These are phyloP conservation scores for Chionis minor DNA, from an alignment of 2,113 vertebrate genomes.

Conservation along the genomic window DNA sequence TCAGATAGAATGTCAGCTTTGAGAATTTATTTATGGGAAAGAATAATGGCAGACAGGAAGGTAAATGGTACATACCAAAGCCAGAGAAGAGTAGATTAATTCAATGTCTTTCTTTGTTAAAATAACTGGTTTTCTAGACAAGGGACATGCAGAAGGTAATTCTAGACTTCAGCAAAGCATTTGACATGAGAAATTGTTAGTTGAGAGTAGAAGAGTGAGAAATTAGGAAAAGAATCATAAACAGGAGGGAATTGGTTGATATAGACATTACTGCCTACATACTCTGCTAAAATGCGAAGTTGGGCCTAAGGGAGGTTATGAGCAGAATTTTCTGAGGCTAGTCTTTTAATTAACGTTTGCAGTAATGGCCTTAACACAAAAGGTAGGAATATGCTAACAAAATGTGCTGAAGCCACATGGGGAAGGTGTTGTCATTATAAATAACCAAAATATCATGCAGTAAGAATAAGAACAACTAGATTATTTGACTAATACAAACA, in stretches of 20 bases:
- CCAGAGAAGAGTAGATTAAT: not conserved
- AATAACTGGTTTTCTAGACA: constrained; percentile 17
- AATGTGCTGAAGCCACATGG: not conserved
- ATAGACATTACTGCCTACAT: constrained; percentile 1
- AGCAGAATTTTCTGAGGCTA: not conserved
- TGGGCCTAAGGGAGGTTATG: not conserved
- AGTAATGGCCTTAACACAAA: constrained; percentile 18
- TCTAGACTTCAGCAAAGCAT: not conserved
- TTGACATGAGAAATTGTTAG: not conserved
- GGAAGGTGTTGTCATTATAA: not conserved
- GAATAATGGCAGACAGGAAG: not conserved
- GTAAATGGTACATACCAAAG: not conserved
- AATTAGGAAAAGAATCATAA: constrained; percentile 33
- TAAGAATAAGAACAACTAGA: not conserved
- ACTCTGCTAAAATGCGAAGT: not conserved
- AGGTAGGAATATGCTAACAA: not conserved
- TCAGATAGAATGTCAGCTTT: not conserved
- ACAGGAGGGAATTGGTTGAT: not conserved
- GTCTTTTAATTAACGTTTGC: constrained; percentile 12
- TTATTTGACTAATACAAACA: not conserved
- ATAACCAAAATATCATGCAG: not conserved
- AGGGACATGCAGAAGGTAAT: not conserved
- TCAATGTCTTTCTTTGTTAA: not conserved
- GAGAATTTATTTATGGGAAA: not conserved
- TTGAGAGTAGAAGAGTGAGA: not conserved